Evolutionary conservation across 2,797 vertebrate genomes (phyloP).

Genomic region (Sebastes oblongus): DNA sequence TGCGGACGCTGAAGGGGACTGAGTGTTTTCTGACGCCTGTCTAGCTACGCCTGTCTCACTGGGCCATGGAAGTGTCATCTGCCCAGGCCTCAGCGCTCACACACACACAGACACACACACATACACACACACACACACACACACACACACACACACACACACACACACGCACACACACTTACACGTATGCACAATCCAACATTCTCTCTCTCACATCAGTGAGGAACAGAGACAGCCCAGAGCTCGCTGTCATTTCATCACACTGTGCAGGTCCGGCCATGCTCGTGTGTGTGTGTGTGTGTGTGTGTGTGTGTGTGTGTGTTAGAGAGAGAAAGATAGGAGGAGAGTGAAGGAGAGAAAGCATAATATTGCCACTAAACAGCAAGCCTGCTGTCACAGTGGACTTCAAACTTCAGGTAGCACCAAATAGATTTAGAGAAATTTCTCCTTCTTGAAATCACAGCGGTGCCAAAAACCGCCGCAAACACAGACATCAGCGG

Average conservation of each 20-base stretch:
- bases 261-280: constrained; percentile 70
- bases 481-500: constrained; percentile 8
- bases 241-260: constrained; percentile 80
- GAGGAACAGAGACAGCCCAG: constrained; percentile 73
- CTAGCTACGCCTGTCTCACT: constrained; percentile 77
- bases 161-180: not conserved
- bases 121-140: too few species aligned
- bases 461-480: not conserved
- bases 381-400: constrained; percentile 33
- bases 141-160: not conserved
- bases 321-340: not conserved
- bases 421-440: constrained; percentile 2
- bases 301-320: not conserved
- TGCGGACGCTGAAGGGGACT: constrained; percentile 67
- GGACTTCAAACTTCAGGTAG: constrained; percentile 76
- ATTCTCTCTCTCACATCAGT: constrained; percentile 64
- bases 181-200: not conserved
- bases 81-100: constrained; percentile 61
- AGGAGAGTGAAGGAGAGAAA: not conserved
- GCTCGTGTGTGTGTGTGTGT: not conserved
- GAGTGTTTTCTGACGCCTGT: constrained; percentile 79
- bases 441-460: constrained; percentile 18
- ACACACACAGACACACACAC: not conserved
- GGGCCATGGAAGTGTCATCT: constrained; percentile 80
- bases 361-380: constrained; percentile 43